Conservation (phyloP, 2,888 invertebrate genomes). For the Eupithecia insigniata region DNA sequence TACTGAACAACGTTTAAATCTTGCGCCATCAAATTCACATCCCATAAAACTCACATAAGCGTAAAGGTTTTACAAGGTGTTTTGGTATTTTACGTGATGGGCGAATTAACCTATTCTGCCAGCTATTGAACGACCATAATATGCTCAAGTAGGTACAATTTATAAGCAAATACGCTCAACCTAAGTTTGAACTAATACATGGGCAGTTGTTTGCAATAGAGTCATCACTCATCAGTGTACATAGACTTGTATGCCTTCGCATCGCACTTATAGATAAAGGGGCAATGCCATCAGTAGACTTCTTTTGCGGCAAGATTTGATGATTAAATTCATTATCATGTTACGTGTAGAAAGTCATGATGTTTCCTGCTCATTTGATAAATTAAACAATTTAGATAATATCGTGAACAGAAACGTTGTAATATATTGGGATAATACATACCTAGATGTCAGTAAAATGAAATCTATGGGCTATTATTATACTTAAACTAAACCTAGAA, state of each 20-base stretch:
- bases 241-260: conserved; percentile 1
- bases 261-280: conserved; percentile 19
- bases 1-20: conserved; percentile 24
- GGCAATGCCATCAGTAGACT: conserved; percentile 6
- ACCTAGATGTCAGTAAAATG: too few species aligned
- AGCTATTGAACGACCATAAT: conserved; percentile 1
- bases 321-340: background rate
- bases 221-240: conserved; percentile 1
- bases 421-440: background rate
- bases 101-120: conserved; percentile 35
- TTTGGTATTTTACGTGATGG: conserved; percentile 11
- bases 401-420: background rate
- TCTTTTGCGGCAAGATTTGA: background rate
- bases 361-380: background rate
- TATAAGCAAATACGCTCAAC: conserved; percentile 23
- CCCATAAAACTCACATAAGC: conserved; percentile 17
- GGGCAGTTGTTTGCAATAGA: background rate
- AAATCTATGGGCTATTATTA: too few species aligned
- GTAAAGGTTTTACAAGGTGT: conserved; percentile 16
- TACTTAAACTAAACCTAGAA: background rate
- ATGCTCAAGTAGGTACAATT: conserved; percentile 21
- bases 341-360: conserved; percentile 1
- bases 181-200: conserved; percentile 7
- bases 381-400: conserved; percentile 1
- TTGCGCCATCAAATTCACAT: conserved; percentile 26